Conservation (phyloP, 1,140 invertebrate species). For the Panagrolaimus sp. region DNA sequence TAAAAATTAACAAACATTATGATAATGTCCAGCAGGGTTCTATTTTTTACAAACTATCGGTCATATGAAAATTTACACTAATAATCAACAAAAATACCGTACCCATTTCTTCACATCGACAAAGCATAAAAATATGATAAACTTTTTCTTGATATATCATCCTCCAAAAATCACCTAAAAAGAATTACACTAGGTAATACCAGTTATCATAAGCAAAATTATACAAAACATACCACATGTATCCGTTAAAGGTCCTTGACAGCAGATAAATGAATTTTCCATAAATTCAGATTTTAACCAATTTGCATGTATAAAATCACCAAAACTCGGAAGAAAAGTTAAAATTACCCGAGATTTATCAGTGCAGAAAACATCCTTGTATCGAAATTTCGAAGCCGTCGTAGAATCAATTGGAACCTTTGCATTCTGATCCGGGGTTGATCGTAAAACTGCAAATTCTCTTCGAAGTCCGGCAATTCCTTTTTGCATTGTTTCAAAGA, state of each 20-base stretch:
- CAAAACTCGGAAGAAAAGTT: neutral
- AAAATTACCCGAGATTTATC: neutral
- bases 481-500: too few species aligned
- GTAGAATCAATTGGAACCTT: neutral
- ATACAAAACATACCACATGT: too few species aligned
- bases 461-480: too few species aligned
- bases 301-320: constrained; percentile 5
- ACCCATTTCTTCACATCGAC: constrained; percentile 30
- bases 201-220: too few species aligned
- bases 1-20: too few species aligned
- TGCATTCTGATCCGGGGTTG: neutral
- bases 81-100: too few species aligned
- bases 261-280: constrained; percentile 66
- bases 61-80: too few species aligned
- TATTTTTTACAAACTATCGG: too few species aligned
- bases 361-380: constrained; percentile 63
- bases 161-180: constrained; percentile 81
- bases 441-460: too few species aligned
- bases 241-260: constrained; percentile 74
- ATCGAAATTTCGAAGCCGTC: constrained; percentile 55
- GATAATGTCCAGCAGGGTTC: too few species aligned
- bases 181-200: too few species aligned
- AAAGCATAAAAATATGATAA: constrained; percentile 76
- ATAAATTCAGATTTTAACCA: neutral
- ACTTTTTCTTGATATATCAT: constrained; percentile 76